Evolutionary conservation across 1,140 invertebrate species (phyloP).

Genomic region (Zaprionus ghesquierei): DNA sequence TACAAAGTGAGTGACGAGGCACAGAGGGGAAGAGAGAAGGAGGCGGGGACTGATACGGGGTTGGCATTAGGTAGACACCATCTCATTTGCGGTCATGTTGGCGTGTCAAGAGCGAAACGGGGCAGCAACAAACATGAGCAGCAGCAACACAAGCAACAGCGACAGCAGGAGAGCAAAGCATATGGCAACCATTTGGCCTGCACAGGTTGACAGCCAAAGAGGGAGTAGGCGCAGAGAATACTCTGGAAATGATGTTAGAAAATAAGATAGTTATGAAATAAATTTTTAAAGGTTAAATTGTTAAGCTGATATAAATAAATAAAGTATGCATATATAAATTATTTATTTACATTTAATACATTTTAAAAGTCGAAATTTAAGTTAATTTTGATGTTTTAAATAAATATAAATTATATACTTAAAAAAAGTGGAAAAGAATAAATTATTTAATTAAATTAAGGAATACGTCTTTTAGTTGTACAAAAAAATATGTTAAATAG

Average conservation of each 20-base stretch:
- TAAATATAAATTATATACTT: too few species aligned
- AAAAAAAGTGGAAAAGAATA: too few species aligned
- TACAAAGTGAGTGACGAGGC: background rate
- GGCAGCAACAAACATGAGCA: conserved; percentile 44
- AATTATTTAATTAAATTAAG: too few species aligned
- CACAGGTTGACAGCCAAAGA: background rate
- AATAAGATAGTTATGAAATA: background rate
- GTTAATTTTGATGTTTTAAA: too few species aligned
- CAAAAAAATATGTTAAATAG: too few species aligned
- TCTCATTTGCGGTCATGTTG: conserved; percentile 74
- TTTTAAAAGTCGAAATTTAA: too few species aligned
- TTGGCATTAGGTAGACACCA: conserved; percentile 44
- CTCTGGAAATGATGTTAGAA: background rate
- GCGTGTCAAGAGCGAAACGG: conserved; percentile 61
- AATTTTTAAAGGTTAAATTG: too few species aligned
- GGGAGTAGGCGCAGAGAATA: background rate
- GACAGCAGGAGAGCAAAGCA: conserved; percentile 29
- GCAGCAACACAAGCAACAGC: conserved; percentile 22
- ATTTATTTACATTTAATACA: too few species aligned
- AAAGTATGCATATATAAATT: too few species aligned
- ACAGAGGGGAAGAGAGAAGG: too few species aligned
- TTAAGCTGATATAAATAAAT: too few species aligned
- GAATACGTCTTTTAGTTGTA: too few species aligned
- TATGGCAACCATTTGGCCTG: conserved; percentile 62
- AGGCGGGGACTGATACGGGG: background rate